Evolutionary conservation across 2,888 invertebrate species (phyloP).

Genomic region (Pollenia labialis): DNA sequence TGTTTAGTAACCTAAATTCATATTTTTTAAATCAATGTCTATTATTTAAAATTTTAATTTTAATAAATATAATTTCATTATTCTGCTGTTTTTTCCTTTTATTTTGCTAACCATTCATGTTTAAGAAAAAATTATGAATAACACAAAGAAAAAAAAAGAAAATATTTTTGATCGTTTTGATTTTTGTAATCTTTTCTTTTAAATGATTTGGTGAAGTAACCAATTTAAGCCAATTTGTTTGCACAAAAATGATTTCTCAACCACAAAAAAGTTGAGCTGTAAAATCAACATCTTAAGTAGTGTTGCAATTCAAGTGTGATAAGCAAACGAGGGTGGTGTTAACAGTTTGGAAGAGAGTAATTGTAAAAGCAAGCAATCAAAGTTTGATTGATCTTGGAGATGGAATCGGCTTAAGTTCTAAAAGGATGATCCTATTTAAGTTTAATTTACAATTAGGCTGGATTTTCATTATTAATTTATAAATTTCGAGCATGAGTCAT

Average conservation of each 20-base stretch:
- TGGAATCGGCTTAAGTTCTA: too few species aligned
- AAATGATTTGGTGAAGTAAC: constrained; percentile 41
- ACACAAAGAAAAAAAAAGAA: not conserved
- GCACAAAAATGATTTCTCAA: constrained; percentile 56
- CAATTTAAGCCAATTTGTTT: constrained; percentile 62
- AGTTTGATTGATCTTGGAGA: too few species aligned
- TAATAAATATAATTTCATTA: constrained; percentile 20
- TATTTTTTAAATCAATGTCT: not conserved
- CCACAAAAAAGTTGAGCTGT: constrained; percentile 33
- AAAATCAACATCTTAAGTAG: constrained; percentile 33
- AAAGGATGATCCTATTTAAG: too few species aligned
- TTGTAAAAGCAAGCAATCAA: too few species aligned
- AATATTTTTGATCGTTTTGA: constrained; percentile 22
- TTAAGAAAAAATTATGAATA: constrained; percentile 8
- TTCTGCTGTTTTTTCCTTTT: not conserved
- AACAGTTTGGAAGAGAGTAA: not conserved
- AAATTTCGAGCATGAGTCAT: too few species aligned
- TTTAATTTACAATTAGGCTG: too few species aligned
- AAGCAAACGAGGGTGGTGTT: not conserved
- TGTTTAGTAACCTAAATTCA: not conserved
- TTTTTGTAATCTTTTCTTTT: constrained; percentile 11
- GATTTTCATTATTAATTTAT: too few species aligned
- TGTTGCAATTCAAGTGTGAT: constrained; percentile 3
- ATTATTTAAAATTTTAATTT: not conserved
- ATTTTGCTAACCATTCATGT: not conserved